Base-by-base conservation (phyloP, 2,888 invertebrate species). In the Crocallis elinguaria region DNA sequence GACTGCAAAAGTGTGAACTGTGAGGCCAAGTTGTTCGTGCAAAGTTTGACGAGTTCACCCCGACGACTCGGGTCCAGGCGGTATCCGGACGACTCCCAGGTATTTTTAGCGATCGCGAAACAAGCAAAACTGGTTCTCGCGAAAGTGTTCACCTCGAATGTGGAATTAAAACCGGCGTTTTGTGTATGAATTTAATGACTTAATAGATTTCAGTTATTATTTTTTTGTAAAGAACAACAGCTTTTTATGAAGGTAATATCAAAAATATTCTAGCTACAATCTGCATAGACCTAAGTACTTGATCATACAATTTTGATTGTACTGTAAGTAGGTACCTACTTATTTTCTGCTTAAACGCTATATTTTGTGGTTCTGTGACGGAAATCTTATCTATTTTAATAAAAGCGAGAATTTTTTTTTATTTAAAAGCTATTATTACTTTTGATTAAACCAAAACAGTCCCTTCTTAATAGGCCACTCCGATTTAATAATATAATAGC, bases 61-160 rank as follows among this genome's bases (percentile, higher is more conserved):
- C 57, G 64, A 14, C n/a, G n/a, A 60, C 51, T 19, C 37, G 42
- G 33, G 44, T 53, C 52, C 71, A 58, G 61, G 62, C 65, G 71
- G 71, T 71, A 64, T 67, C 71, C 64, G 64, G 53, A 71, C 77
- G 59, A 68, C 64, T 67, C 61, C 66, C 74, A 81, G 86, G 84
- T 88, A 88, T 86, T 84, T 86, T 82, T 80, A 86, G 64, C 62
- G 62, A 43, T 63, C 67, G 62, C 57, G 57, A 64, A 65, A 59
- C 65, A 54, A 62, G 61, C 62, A 69, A 57, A 83, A 87, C 87
- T 73, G 83, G 85, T 87, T 87, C 67, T 71, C 74, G 81, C 81
- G 79, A 83, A 82, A 80, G 75, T 79, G 66, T 64, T 69, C 55
- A 54, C 44, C 14, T 42, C 48, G 29, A 43, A 32, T 41, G 41